A percentile compares a stretch with the other conserved stretches of the same genome.
Evolutionary conservation across 2,797 vertebrate species (phyloP).

Genomic region (Meriones psammophilus): DNA sequence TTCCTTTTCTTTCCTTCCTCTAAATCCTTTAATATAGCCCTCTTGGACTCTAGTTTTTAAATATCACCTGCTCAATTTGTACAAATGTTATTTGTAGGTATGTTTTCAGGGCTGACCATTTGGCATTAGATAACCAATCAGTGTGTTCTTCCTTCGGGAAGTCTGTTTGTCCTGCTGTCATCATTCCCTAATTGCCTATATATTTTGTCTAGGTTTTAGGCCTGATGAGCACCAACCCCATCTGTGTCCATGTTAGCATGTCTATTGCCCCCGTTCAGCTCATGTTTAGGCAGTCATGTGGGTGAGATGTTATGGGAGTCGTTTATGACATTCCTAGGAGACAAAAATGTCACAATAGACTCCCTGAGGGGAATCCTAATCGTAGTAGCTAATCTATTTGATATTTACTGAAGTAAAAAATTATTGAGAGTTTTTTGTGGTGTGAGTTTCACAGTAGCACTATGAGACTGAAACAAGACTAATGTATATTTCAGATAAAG

Average conservation of each 20-base stretch:
- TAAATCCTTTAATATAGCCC: neutral
- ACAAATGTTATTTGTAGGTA: neutral
- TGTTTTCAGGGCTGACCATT: neutral
- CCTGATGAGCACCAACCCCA: neutral
- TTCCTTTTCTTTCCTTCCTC: neutral
- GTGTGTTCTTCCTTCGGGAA: neutral
- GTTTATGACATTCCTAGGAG: neutral
- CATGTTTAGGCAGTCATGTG: no score
- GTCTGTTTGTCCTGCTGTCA: neutral
- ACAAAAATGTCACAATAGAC: neutral
- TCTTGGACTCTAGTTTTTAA: neutral
- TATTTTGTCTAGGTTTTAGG: neutral
- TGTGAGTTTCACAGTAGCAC: neutral
- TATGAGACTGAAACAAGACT: rapidly evolving
- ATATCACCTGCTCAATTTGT: neutral
- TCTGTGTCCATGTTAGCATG: neutral
- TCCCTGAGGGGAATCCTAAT: neutral
- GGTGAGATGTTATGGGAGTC: neutral
- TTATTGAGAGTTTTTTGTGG: neutral
- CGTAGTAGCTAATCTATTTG: neutral
- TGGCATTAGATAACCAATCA: neutral
- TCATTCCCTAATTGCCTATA: neutral
- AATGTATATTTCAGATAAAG: neutral
- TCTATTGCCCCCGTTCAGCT: neutral
- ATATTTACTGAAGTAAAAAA: neutral